phyloP scores from a whole-genome alignment of 2,888 invertebrate species.

The Sphaeridia pumilis region DNA sequence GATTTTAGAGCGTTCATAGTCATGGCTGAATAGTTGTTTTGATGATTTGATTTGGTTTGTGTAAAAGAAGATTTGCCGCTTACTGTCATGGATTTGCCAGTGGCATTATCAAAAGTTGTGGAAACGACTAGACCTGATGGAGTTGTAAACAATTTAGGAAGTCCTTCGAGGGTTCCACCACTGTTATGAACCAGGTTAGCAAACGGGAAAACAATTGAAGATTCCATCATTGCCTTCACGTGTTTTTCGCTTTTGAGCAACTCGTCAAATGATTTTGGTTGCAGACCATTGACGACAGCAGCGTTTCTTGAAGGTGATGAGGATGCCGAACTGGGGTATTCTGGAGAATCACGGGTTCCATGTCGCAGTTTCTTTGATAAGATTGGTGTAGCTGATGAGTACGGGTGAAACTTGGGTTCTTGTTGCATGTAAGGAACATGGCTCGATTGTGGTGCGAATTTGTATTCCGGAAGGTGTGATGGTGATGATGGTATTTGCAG shows the following conservation, averaged over 20 bases:
- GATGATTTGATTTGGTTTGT: not conserved
- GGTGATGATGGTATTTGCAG: not conserved
- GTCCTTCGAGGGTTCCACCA: not conserved
- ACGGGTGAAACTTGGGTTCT: not conserved
- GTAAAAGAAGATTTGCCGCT: not conserved
- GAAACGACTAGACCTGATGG: constrained; percentile 7
- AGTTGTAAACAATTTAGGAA: constrained; percentile 7
- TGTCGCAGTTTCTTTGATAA: not conserved
- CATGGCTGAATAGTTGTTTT: not conserved
- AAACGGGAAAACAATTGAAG: not conserved
- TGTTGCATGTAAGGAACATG: no score
- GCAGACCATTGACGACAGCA: no score
- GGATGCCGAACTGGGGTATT: not conserved
- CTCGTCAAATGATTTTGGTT: not conserved
- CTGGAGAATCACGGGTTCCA: not conserved
- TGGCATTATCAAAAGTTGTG: constrained; percentile 4
- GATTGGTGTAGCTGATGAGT: not conserved
- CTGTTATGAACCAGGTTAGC: not conserved
- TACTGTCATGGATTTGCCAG: not conserved
- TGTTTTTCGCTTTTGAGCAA: not conserved
- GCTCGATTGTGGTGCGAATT: not conserved
- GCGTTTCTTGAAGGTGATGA: not conserved
- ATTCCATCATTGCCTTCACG: not conserved
- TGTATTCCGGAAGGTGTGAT: not conserved
- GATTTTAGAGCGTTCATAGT: not conserved